Percentiles rank a stretch among this genome's conserved stretches.
Evolutionary conservation across 1,140 invertebrate species (phyloP).

Genomic region (Drosophila santomea): DNA sequence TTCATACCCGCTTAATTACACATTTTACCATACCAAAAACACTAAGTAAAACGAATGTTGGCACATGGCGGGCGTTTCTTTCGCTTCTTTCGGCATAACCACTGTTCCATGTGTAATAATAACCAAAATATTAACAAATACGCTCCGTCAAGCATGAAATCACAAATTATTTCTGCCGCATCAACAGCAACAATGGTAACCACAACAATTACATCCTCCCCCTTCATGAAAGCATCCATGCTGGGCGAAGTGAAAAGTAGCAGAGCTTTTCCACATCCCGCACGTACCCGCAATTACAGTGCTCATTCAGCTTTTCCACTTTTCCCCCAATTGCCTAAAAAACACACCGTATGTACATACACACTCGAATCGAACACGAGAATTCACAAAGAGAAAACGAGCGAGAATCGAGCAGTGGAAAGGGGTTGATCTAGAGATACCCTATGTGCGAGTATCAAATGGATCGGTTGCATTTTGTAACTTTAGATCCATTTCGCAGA

Average conservation of each 20-base stretch:
- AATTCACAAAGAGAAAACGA: constrained; percentile 45
- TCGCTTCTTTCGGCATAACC: constrained; percentile 25
- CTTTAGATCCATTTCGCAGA: too few species aligned
- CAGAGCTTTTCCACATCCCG: constrained; percentile 50
- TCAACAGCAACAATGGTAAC: constrained; percentile 35
- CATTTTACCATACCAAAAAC: constrained; percentile 13
- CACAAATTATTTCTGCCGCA: constrained; percentile 62
- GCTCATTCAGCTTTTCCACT: constrained; percentile 43
- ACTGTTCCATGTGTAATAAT: constrained; percentile 64
- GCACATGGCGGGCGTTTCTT: constrained; percentile 52
- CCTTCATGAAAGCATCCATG: not conserved
- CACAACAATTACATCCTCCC: constrained; percentile 47
- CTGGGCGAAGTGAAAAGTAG: constrained; percentile 61
- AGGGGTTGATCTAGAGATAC: constrained; percentile 1
- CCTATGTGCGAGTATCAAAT: not conserved
- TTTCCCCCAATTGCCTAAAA: constrained; percentile 38
- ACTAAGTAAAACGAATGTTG: constrained; percentile 37
- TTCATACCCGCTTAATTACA: constrained; percentile 16
- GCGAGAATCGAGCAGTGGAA: constrained; percentile 9
- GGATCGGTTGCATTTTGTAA: not conserved
- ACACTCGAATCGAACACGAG: constrained; percentile 17
- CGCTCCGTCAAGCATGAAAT: constrained; percentile 79
- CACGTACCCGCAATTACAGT: constrained; percentile 45
- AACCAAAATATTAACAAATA: constrained; percentile 81
- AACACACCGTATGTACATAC: constrained; percentile 23